Percentiles rank a stretch among this genome's conserved stretches.
These are phyloP conservation scores for Takifugu rubripes DNA, from an alignment of 2,797 vertebrate species.

Conservation along the genomic window DNA sequence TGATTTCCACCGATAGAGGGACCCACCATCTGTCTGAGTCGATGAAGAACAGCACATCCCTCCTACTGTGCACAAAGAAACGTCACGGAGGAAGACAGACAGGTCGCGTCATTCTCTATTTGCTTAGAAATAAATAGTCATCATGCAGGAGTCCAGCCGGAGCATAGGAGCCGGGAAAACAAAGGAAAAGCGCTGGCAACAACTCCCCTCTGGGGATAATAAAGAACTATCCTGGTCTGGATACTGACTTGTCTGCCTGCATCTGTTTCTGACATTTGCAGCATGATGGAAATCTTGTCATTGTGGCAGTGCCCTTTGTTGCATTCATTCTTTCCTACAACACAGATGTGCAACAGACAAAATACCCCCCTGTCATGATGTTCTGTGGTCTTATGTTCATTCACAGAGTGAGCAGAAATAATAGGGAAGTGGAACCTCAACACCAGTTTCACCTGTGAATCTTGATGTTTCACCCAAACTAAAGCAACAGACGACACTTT, in stretches of 20 bases:
- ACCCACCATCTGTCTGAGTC: conserved; percentile 52
- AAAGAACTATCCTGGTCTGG: no score
- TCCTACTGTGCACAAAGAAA: conserved; percentile 69
- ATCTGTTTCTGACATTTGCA: not conserved
- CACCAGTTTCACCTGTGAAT: no score
- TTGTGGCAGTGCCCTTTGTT: not conserved
- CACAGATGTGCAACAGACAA: no score
- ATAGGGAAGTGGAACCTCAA: no score
- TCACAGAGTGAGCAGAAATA: no score
- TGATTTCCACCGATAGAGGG: conserved; percentile 48
- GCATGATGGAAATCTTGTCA: not conserved
- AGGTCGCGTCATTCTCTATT: conserved; percentile 58
- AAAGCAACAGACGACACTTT: no score
- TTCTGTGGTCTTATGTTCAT: no score
- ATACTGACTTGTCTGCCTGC: conserved; percentile 3
- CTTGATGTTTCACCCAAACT: no score
- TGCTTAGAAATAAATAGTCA: conserved; percentile 47
- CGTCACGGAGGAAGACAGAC: conserved; percentile 54
- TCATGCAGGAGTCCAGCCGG: conserved; percentile 14
- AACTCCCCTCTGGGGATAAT: no score
- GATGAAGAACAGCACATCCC: conserved; percentile 54
- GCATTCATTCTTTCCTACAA: not conserved
- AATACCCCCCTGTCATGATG: no score
- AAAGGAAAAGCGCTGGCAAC: not conserved
- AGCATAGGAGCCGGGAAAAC: conserved; percentile 16